Evolutionary conservation across 2,888 invertebrate genomes (phyloP).

Genomic region (Entomobrya proxima): DNA sequence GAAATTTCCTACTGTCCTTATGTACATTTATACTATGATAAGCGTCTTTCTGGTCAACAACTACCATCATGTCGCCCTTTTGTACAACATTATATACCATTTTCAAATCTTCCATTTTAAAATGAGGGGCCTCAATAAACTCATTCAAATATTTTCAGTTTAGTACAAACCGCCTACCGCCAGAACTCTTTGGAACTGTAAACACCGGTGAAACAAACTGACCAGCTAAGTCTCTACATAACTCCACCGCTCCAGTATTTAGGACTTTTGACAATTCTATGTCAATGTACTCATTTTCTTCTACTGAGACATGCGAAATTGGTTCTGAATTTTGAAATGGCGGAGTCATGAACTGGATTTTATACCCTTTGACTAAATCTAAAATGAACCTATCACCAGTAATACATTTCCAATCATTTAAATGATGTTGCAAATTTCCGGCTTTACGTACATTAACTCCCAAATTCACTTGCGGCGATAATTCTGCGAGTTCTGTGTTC

Average conservation of each 20-base stretch:
- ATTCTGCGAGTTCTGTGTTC: too few relatives aligned
- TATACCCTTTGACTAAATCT: conserved; percentile 26
- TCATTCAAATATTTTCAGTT: conserved; percentile 52
- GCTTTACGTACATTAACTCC: conserved; percentile 19
- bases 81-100: conserved; percentile 34
- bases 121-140: conserved; percentile 47
- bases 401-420: conserved; percentile 28
- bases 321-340: conserved; percentile 1
- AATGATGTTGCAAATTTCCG: conserved; percentile 1
- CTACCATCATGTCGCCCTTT: conserved; percentile 1
- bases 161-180: conserved; percentile 34
- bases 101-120: conserved; percentile 58
- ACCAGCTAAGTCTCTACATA: neutral
- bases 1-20: too few relatives aligned
- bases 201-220: conserved; percentile 47
- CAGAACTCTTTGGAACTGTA: conserved; percentile 47
- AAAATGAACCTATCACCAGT: conserved; percentile 32
- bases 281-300: neutral
- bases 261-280: neutral
- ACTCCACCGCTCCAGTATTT: neutral
- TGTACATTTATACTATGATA: too few relatives aligned
- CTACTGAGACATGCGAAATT: neutral
- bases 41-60: too few relatives aligned
- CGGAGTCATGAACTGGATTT: neutral
- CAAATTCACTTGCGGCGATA: neutral